Percentiles rank a stretch among this genome's conserved stretches.
Conservation (phyloP, 2,113 vertebrate genomes). For the Microtus montanus region DNA sequence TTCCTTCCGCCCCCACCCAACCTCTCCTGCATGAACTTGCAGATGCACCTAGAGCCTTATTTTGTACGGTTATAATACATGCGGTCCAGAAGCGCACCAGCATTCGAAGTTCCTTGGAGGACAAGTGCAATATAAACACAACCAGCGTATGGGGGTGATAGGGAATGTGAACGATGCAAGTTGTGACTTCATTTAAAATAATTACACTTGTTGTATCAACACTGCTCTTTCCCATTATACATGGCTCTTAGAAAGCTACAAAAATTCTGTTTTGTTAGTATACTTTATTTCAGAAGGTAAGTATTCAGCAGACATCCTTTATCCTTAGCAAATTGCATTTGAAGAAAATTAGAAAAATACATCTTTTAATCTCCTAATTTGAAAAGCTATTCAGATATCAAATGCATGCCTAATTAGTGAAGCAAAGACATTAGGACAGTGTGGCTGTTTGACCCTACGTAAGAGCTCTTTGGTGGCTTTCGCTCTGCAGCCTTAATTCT, state of each 20-base stretch:
- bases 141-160: neutral
- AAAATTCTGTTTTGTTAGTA: neutral
- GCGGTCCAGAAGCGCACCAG: neutral
- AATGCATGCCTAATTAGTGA: constrained; percentile 52
- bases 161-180: constrained; percentile 12
- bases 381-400: constrained; percentile 50
- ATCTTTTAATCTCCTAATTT: neutral
- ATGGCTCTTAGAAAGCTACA: neutral
- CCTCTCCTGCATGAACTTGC: neutral
- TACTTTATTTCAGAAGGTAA: constrained; percentile 33
- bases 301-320: constrained; percentile 25
- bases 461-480: neutral
- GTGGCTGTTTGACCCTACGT: neutral
- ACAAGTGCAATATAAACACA: constrained; percentile 20
- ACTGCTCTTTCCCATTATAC: neutral
- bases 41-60: neutral
- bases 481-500: neutral
- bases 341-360: constrained; percentile 49
- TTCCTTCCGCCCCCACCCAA: neutral
- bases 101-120: constrained; percentile 23
- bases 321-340: constrained; percentile 46
- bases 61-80: constrained; percentile 1
- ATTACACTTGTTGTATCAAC: constrained; percentile 1
- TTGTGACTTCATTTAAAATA: constrained; percentile 24
- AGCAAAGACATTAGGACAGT: constrained; percentile 32